These are phyloP conservation scores for Pseudomyrmex dendroicus DNA, from an alignment of 1,140 invertebrate genomes.

Conservation along the genomic window DNA sequence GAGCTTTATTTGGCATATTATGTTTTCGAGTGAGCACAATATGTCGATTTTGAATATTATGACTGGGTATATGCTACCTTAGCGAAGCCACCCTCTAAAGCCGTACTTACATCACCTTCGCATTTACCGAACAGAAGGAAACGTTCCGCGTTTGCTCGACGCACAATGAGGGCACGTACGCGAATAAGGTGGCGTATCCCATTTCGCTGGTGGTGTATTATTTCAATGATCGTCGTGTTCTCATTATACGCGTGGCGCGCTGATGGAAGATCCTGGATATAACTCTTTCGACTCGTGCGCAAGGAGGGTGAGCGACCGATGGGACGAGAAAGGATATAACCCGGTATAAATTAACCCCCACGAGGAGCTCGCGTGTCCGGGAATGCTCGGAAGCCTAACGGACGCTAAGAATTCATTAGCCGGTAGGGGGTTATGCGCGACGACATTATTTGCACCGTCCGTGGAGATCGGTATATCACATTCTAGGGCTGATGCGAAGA, in stretches of 20 bases:
- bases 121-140: conserved; percentile 16
- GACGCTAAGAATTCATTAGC: conserved; percentile 68
- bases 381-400: conserved; percentile 35
- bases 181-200: conserved; percentile 72
- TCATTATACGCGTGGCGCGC: conserved; percentile 70
- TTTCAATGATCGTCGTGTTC: conserved; percentile 72
- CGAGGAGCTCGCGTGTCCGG: conserved; percentile 58
- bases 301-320: conserved; percentile 25
- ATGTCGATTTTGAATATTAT: conserved; percentile 1
- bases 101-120: conserved; percentile 12
- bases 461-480: conserved; percentile 49
- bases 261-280: conserved; percentile 56
- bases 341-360: conserved; percentile 78
- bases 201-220: conserved; percentile 71
- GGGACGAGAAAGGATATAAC: conserved; percentile 70
- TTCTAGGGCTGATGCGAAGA: conserved; percentile 36
- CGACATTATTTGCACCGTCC: conserved; percentile 32
- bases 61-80: neutral
- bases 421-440: conserved; percentile 24
- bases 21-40: neutral
- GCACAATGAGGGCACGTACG: conserved; percentile 11
- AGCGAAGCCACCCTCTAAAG: neutral
- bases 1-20: neutral
- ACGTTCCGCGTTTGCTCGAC: neutral
- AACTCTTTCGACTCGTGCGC: conserved; percentile 47